Conservation (phyloP, 1,140 invertebrate genomes). For the Hypsibius dujardini region DNA sequence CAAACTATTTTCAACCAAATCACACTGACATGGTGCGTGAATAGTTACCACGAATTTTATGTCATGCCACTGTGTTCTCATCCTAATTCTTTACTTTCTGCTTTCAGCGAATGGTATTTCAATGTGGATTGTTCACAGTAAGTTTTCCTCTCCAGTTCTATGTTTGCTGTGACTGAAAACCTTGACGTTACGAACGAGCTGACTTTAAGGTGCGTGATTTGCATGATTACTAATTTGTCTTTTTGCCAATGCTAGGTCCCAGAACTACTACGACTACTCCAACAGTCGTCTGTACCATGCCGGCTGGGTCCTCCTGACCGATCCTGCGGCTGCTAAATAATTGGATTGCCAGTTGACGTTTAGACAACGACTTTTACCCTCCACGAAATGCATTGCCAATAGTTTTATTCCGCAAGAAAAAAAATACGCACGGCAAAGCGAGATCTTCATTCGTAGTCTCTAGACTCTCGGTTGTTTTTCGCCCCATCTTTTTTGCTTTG, state of each 20-base stretch:
- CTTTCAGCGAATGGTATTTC: background rate
- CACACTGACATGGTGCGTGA: too few relatives aligned
- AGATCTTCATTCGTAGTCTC: background rate
- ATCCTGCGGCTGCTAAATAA: background rate
- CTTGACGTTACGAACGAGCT: background rate
- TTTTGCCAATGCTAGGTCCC: background rate
- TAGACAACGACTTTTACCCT: background rate
- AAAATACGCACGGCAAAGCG: background rate
- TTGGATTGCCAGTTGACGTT: background rate
- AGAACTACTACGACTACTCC: conserved; percentile 1
- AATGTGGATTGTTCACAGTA: background rate
- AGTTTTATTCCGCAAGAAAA: background rate
- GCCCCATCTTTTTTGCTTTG: background rate
- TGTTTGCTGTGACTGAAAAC: too few relatives aligned
- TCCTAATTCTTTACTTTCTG: too few relatives aligned
- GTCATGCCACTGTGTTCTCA: too few relatives aligned
- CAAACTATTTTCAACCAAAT: background rate
- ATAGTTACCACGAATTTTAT: too few relatives aligned
- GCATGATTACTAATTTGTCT: too few relatives aligned
- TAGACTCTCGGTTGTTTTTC: conserved; percentile 4
- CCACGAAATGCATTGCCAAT: background rate
- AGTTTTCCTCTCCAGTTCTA: background rate
- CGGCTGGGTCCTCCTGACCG: background rate
- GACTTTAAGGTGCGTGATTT: too few relatives aligned
- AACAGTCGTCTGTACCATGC: background rate